Evolutionary conservation across 2,888 invertebrate species (phyloP).

Genomic region (Lepidonotus clava): DNA sequence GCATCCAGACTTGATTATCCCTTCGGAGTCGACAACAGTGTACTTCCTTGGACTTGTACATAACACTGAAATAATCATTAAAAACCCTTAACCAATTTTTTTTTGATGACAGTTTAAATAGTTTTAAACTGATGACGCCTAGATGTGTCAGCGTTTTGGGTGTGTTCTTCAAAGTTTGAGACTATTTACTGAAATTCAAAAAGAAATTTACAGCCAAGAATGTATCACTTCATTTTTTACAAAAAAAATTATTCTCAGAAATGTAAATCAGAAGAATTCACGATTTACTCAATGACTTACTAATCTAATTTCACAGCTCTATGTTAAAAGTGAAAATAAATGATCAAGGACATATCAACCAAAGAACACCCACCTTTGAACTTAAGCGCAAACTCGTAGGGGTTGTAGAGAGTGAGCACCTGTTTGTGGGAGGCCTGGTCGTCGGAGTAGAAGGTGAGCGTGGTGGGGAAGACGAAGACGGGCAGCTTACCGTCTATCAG

Average conservation of each 20-base stretch:
- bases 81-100: too few relatives aligned
- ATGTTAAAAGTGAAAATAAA: not conserved
- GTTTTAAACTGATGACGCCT: too few relatives aligned
- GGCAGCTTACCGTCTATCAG: constrained; percentile 83
- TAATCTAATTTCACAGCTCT: too few relatives aligned
- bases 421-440: constrained; percentile 90
- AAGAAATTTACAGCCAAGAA: too few relatives aligned
- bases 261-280: too few relatives aligned
- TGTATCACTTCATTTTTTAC: too few relatives aligned
- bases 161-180: too few relatives aligned
- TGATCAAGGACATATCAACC: not conserved
- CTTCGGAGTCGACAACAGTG: constrained; percentile 89
- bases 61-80: constrained; percentile 59
- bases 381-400: constrained; percentile 89
- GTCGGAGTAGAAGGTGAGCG: constrained; percentile 88
- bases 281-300: too few relatives aligned
- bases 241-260: too few relatives aligned
- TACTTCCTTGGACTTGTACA: constrained; percentile 89
- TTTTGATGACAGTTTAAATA: too few relatives aligned
- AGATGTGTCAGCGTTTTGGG: too few relatives aligned
- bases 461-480: constrained; percentile 90
- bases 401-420: constrained; percentile 90
- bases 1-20: constrained; percentile 87
- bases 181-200: too few relatives aligned
- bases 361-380: constrained; percentile 83